Evolutionary conservation across 2,888 invertebrate species (phyloP), one percentile per base, ranked within the genome.

Genomic region (Tetragonula carbonaria): DNA sequence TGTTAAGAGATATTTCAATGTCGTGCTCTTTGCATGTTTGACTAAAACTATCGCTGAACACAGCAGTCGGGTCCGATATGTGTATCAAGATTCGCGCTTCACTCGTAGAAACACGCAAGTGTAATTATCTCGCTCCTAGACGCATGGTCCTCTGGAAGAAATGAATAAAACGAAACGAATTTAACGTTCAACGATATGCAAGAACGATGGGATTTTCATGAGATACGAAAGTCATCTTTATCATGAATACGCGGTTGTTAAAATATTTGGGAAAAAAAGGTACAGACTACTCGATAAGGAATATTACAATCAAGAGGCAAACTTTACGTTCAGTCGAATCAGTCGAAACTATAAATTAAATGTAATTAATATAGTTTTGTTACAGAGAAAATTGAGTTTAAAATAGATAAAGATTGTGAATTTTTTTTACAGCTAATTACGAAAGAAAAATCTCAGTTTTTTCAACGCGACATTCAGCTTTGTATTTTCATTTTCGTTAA

Each of bases 31-130:
- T 45, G 45, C 45, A 50, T 62, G 53, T 28, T 38, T 66, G 65
- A 68, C n/a, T 51, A 65, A 76, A 59, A 50, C 2, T 23, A 68
- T 50, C 16, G 57, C 33, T 28, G 38, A 75, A 67, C 50, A 11
- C 3, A 28, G 16, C n/a, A 50, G 11, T 28, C 23, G 2, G 45
- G 59, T 13, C n/a, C 45, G 45, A 45, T 45, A 59, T 33, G 13
- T 33, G n/a, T n/a, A 75, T 57, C 28, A 18, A 66, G 28, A 75
- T 67, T 23, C 50, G 11, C n/a, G 38, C 33, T 59, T 59, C 75
- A 67, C 67, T 33, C 50, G 28, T 75, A 57, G 21, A 75, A 67
- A 67, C 75, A 75, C 57, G 57, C 75, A 5, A 75, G 28, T 23
- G 11, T 57, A 68, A 59, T 65, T 23, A 66, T 62, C 45, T 45